Evolutionary conservation across 2,797 vertebrate genomes (phyloP).

Genomic region (Aphelocoma californica): DNA sequence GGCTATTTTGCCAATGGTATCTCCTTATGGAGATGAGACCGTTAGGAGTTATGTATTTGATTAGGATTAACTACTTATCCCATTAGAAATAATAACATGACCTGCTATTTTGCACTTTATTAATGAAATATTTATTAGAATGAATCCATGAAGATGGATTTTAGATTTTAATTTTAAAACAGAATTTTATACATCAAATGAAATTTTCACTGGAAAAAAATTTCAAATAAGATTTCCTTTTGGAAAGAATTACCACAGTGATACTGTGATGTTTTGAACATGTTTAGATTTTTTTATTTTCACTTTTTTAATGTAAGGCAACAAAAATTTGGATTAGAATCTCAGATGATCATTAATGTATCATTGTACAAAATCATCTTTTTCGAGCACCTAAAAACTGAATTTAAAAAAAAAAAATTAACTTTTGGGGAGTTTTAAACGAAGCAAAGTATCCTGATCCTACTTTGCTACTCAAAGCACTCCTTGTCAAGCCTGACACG

Average conservation of each 20-base stretch:
- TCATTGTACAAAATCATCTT: background rate
- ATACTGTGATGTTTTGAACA: background rate
- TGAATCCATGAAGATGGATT: background rate
- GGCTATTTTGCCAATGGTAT: background rate
- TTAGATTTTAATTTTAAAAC: background rate
- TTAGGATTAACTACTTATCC: background rate
- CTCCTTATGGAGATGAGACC: background rate
- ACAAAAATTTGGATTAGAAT: background rate
- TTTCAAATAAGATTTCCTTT: background rate
- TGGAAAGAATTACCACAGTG: background rate
- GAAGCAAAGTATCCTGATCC: background rate
- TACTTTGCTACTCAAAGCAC: background rate
- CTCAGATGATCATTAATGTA: background rate
- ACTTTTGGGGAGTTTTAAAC: background rate
- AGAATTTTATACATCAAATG: background rate
- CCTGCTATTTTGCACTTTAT: background rate
- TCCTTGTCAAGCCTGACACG: background rate
- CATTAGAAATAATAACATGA: background rate
- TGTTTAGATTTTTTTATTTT: background rate
- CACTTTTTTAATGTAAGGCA: background rate
- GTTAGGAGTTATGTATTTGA: background rate
- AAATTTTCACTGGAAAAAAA: background rate
- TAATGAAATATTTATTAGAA: background rate
- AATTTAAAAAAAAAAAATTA: background rate
- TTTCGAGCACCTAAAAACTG: background rate